These are phyloP conservation scores for Phataginus tetradactyla DNA, from an alignment of 2,797 vertebrate genomes.

Conservation along the genomic window DNA sequence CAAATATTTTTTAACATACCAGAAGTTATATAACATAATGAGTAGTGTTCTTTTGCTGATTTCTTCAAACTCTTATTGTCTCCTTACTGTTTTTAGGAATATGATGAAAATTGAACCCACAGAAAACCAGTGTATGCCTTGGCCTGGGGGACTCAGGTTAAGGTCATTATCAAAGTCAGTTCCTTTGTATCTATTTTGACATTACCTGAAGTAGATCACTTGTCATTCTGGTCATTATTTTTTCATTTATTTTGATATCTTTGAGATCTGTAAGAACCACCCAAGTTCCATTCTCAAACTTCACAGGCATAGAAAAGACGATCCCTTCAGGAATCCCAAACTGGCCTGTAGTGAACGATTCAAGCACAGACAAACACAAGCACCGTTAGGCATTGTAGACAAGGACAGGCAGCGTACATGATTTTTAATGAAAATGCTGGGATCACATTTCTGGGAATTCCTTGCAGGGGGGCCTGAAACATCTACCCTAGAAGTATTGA, in stretches of 20 bases:
- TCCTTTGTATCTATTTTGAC: not conserved
- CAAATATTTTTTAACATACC: slow-evolving; percentile 8
- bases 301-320: slow-evolving; percentile 93
- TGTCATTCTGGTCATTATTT: slow-evolving; percentile 83
- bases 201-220: slow-evolving; percentile 89
- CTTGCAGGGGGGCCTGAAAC: not conserved
- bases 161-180: not conserved
- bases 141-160: not conserved
- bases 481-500: not conserved
- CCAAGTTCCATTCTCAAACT: slow-evolving; percentile 90
- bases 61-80: not conserved
- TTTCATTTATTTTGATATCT: slow-evolving; percentile 82
- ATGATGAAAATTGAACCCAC: not conserved
- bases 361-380: not conserved
- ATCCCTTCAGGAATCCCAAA: slow-evolving; percentile 89
- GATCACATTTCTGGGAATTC: not conserved
- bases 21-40: not conserved
- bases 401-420: not conserved
- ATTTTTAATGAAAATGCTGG: not conserved
- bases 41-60: not conserved
- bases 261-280: slow-evolving; percentile 83
- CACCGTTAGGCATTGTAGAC: not conserved
- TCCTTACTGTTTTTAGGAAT: not conserved
- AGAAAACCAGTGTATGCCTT: not conserved
- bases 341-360: slow-evolving; percentile 85